phyloP scores from a whole-genome alignment of 1,140 invertebrate species.

The Drosophila lacteicornis region DNA sequence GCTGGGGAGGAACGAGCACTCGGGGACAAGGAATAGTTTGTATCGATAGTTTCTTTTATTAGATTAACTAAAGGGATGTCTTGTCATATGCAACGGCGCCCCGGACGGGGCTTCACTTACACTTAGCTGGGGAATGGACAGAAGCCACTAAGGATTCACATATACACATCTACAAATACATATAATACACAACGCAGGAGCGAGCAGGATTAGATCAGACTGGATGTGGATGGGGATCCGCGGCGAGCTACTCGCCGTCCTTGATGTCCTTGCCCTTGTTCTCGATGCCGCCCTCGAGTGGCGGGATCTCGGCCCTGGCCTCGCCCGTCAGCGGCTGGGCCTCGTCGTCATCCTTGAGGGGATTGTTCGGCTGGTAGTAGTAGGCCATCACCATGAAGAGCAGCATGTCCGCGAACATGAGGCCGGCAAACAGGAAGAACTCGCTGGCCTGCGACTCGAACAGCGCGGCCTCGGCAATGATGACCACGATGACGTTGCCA shows the following conservation, averaged over 20 bases:
- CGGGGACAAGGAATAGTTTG: not conserved
- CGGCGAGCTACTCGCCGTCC: constrained; percentile 30
- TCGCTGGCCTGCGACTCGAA: constrained; percentile 87
- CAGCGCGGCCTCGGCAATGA: constrained; percentile 87
- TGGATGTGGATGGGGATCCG: not conserved
- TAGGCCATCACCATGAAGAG: constrained; percentile 92
- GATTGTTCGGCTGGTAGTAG: constrained; percentile 87
- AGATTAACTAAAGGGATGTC: constrained; percentile 51
- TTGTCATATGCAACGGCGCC: constrained; percentile 67
- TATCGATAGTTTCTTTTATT: constrained; percentile 43
- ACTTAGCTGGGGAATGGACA: constrained; percentile 60
- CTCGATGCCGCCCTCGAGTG: constrained; percentile 57
- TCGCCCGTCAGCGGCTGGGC: constrained; percentile 49
- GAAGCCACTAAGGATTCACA: constrained; percentile 27
- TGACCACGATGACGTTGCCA: constrained; percentile 92
- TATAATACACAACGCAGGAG: constrained; percentile 64
- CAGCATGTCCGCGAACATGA: constrained; percentile 94
- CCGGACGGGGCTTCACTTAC: constrained; percentile 23
- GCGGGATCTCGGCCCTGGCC: constrained; percentile 28
- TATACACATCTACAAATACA: constrained; percentile 38
- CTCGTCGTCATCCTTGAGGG: constrained; percentile 50
- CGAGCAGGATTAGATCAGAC: constrained; percentile 12
- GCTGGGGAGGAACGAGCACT: not conserved
- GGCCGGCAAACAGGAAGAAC: constrained; percentile 94
- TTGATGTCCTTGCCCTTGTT: constrained; percentile 62